Base-by-base conservation (phyloP, 2,888 invertebrate species). In the Leptogaster cylindrica region DNA sequence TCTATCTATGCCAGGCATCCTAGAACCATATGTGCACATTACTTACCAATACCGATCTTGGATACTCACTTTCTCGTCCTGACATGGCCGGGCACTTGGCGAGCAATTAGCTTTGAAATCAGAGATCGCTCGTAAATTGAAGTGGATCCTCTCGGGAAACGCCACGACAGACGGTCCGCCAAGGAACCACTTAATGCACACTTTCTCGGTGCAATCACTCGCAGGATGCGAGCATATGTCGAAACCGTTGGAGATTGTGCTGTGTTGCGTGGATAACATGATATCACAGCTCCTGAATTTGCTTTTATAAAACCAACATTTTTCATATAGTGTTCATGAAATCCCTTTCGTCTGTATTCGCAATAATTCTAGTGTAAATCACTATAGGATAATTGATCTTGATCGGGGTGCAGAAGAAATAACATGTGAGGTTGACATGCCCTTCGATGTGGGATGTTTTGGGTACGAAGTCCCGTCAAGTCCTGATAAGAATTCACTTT, bases 61-160 rank as follows among this genome's bases (percentile, higher is more conserved):
- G 48, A 31, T 31, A 48, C n/a, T 12, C 28, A 48, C 44, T 64
- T 64, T 23, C 31, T 23, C 18, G 33, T 3, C 36, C 48, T 48
- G 64, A 48, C 48, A 64, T 64, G 33, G 61, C 2, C 64, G 33
- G 36, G 55, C 69, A 66, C 66, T 66, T 69, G 64, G 64, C 58
- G 41, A 69, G 69, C 69, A 69, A 69, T 69, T 69, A 69, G 69
- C 69, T 69, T 64, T 66, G 69, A 69, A 69, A 69, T 66, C 69
- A 69, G 69, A 69, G 69, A 66, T 69, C 66, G 46, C 41, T n/a
- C 69, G 58, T 69, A 69, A 69, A 67, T 66, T 66, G 64, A 66
- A 69, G 69, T 66, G 69, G 66, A 50, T 58, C 33, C 51, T 52
- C 66, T 66, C 10, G n/a, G 10, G 27, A 61, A 61, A 61, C 14